These are phyloP conservation scores for Thunnus maccoyii DNA, from an alignment of 2,113 vertebrate genomes.

Conservation along the genomic window DNA sequence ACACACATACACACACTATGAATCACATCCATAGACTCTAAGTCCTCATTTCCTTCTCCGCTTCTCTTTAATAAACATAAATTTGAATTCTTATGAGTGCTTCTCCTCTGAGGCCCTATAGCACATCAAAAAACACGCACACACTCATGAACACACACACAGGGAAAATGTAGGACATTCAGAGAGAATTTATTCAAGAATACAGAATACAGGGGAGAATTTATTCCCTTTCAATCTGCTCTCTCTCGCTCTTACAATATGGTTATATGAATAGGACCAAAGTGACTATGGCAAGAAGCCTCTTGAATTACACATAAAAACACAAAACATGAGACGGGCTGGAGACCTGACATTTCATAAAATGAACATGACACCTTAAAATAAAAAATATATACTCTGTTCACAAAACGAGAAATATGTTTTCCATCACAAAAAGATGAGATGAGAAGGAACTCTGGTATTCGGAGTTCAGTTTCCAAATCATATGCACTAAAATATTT, in stretches of 20 bases:
- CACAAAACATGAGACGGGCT: slow-evolving; percentile 7
- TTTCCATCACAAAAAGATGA: neutral
- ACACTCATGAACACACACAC: slow-evolving; percentile 35
- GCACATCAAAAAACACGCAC: slow-evolving; percentile 59
- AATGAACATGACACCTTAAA: slow-evolving; percentile 30
- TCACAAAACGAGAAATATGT: neutral
- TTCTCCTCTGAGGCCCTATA: slow-evolving; percentile 57
- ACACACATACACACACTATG: neutral
- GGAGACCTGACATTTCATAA: slow-evolving; percentile 27
- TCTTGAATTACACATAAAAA: slow-evolving; percentile 39
- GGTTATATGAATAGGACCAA: neutral
- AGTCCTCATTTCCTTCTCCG: slow-evolving; percentile 51
- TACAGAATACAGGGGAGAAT: slow-evolving; percentile 51
- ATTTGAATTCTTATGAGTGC: slow-evolving; percentile 71
- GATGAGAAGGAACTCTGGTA: neutral
- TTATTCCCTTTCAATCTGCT: slow-evolving; percentile 50
- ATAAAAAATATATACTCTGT: slow-evolving; percentile 16
- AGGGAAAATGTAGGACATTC: slow-evolving; percentile 73
- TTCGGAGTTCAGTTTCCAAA: neutral
- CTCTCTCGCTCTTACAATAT: slow-evolving; percentile 12
- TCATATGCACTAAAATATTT: neutral
- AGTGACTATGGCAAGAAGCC: slow-evolving; percentile 16
- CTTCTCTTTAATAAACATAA: slow-evolving; percentile 70
- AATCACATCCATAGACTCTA: slow-evolving; percentile 30
- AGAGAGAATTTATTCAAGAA: slow-evolving; percentile 65